phyloP scores from a whole-genome alignment of 2,113 vertebrate genomes.

The Haemorhous mexicanus region DNA sequence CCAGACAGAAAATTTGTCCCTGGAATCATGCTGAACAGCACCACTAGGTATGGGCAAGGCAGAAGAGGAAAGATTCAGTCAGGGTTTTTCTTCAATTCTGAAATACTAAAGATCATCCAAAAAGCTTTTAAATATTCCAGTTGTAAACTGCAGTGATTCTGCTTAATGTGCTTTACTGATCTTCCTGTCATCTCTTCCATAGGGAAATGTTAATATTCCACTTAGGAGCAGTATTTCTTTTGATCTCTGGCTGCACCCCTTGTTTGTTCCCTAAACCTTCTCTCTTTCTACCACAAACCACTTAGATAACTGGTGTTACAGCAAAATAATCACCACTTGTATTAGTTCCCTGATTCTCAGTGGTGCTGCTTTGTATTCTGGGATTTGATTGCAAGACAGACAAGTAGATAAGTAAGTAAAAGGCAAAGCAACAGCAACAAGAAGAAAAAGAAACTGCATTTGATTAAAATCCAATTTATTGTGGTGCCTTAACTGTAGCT shows the following conservation, averaged over 20 bases:
- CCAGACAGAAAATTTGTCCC: neutral
- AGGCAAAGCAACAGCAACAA: neutral
- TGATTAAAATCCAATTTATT: neutral
- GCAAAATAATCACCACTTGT: neutral
- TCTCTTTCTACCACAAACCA: neutral
- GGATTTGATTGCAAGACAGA: neutral
- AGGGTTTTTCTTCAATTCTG: neutral
- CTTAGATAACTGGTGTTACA: neutral
- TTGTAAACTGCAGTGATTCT: neutral
- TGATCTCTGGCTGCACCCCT: neutral
- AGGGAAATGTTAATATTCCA: neutral
- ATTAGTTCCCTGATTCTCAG: neutral
- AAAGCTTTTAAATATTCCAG: neutral
- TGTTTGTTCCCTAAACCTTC: neutral
- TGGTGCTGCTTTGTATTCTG: neutral
- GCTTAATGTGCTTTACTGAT: neutral
- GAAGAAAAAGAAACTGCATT: neutral
- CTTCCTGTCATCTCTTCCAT: neutral
- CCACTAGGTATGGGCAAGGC: neutral
- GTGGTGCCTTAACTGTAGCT: neutral
- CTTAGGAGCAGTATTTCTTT: neutral
- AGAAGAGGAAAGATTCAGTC: neutral
- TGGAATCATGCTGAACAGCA: neutral
- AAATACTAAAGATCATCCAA: neutral
- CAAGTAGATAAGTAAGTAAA: neutral